Percentiles rank a stretch among this genome's conserved stretches.
These are phyloP conservation scores for Actinemys pallida DNA, from an alignment of 2,113 vertebrate species.

Conservation along the genomic window DNA sequence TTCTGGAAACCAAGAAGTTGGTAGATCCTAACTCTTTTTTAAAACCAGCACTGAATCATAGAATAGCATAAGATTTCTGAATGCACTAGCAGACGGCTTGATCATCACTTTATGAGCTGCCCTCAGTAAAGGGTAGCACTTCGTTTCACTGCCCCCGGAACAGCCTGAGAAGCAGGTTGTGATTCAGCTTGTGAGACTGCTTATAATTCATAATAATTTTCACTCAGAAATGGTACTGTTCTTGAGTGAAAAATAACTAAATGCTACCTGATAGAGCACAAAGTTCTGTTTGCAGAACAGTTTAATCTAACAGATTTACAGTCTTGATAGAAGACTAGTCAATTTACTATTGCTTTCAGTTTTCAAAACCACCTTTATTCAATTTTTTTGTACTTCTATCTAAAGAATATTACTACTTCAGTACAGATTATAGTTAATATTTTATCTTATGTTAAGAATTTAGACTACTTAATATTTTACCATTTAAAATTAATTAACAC, in stretches of 20 bases:
- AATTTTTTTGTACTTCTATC: background rate
- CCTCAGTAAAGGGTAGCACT: background rate
- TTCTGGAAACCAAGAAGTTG: slow-evolving; percentile 12
- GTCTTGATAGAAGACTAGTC: background rate
- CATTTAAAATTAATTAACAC: background rate
- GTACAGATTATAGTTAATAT: background rate
- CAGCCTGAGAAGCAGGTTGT: background rate
- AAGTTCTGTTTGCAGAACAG: background rate
- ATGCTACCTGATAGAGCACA: too few relatives aligned
- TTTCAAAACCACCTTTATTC: background rate
- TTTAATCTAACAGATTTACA: background rate
- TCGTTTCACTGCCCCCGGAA: background rate
- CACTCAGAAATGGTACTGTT: background rate
- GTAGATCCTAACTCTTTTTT: background rate
- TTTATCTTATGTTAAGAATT: background rate
- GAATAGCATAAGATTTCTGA: background rate
- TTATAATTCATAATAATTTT: background rate
- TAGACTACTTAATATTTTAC: background rate
- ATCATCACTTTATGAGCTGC: background rate
- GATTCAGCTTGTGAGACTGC: background rate
- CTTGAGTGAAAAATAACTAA: background rate
- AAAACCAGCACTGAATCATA: background rate
- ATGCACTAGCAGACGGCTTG: background rate
- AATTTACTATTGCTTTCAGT: background rate
- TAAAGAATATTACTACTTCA: background rate